Percentiles rank a stretch among this genome's conserved stretches.
phyloP scores from a whole-genome alignment of 2,113 vertebrate species.

The Marcusenius ussheri region DNA sequence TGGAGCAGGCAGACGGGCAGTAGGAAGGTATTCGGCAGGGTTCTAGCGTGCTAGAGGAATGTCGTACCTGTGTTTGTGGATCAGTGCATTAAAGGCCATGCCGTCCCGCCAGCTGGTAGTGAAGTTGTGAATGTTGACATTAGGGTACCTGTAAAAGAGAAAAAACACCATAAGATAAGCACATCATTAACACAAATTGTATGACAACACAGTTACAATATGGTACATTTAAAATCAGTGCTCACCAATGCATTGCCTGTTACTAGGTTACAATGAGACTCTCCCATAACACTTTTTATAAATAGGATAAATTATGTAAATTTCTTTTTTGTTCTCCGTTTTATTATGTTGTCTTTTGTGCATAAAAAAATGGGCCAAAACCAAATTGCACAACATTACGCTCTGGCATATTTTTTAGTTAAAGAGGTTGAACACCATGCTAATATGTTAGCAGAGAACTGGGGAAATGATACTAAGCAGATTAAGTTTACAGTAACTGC shows the following conservation, averaged over 20 bases:
- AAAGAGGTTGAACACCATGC: not conserved
- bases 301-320: not conserved
- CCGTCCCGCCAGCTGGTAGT: conserved; percentile 95
- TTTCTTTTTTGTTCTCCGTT: not conserved
- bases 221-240: not conserved
- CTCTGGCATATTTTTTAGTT: not conserved
- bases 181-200: not conserved
- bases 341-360: not conserved
- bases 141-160: conserved; percentile 72
- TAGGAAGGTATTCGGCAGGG: not conserved
- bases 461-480: not conserved
- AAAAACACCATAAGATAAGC: not conserved
- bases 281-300: not conserved
- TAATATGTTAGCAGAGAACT: not conserved
- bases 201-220: not conserved
- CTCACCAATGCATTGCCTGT: not conserved
- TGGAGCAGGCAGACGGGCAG: not conserved
- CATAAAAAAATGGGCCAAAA: not conserved
- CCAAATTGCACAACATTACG: not conserved
- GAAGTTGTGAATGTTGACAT: conserved; percentile 97
- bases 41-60: not conserved
- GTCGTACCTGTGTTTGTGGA: conserved; percentile 90
- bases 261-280: not conserved
- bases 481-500: not conserved
- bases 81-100: conserved; percentile 96